Conservation (phyloP, 2,888 invertebrate genomes). For the Strigamia maritima region DNA sequence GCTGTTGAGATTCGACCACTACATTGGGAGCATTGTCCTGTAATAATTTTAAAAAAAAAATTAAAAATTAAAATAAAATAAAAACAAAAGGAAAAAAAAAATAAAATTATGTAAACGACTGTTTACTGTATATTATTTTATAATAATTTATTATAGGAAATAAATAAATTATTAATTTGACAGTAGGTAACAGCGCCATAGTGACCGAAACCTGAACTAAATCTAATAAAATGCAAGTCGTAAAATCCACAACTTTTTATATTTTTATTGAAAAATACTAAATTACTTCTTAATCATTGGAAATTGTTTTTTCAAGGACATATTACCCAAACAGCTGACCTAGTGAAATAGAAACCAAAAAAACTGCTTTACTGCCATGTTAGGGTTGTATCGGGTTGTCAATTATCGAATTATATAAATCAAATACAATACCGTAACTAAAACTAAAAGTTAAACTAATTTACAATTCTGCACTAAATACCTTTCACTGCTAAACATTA, state of each 20-base stretch:
- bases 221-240: background rate
- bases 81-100: background rate
- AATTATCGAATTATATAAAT: too few relatives aligned
- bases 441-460: too few relatives aligned
- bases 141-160: too few relatives aligned
- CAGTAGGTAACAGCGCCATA: background rate
- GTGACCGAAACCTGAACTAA: background rate
- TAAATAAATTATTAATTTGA: too few relatives aligned
- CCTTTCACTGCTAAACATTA: background rate
- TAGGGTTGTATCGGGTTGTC: background rate
- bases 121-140: too few relatives aligned
- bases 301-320: background rate
- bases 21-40: conserved; percentile 45
- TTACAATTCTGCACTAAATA: too few relatives aligned
- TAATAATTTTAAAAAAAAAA: conserved; percentile 16
- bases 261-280: background rate
- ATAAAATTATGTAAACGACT: background rate
- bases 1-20: conserved; percentile 42
- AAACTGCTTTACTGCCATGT: too few relatives aligned
- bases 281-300: background rate
- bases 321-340: background rate
- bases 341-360: background rate
- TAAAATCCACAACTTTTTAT: background rate
- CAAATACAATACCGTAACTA: too few relatives aligned
- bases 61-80: background rate